Evolutionary conservation across 2,888 invertebrate genomes (phyloP).

Genomic region (Marasmarcha lunaedactyla): DNA sequence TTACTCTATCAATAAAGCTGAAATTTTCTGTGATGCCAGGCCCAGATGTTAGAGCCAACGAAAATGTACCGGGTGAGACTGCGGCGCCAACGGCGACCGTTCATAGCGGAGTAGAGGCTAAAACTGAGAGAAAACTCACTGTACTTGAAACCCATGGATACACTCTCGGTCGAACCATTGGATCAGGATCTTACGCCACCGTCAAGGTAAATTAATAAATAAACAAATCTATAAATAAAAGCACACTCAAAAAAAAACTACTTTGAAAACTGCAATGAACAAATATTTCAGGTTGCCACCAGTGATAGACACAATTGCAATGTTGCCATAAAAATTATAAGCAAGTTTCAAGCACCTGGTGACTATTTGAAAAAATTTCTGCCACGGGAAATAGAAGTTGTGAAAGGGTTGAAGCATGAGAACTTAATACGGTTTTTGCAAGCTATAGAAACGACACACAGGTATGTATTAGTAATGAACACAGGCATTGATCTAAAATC

Average conservation of each 20-base stretch:
- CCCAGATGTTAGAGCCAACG: conserved; percentile 60
- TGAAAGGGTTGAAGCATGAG: conserved; percentile 82
- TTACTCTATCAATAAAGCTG: conserved; percentile 32
- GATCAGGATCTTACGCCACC: conserved; percentile 86
- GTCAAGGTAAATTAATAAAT: conserved; percentile 71
- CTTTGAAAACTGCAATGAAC: no score
- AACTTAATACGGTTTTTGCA: conserved; percentile 85
- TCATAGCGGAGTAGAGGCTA: conserved; percentile 52
- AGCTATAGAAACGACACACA: conserved; percentile 87
- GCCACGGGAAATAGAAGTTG: conserved; percentile 85
- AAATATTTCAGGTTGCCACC: conserved; percentile 72
- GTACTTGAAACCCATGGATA: conserved; percentile 85
- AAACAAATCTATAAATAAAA: neutral
- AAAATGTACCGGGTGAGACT: conserved; percentile 60
- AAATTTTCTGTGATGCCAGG: conserved; percentile 63
- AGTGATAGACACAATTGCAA: conserved; percentile 79
- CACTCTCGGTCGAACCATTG: conserved; percentile 79
- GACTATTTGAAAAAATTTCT: conserved; percentile 85
- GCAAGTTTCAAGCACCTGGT: conserved; percentile 84
- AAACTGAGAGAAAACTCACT: conserved; percentile 64
- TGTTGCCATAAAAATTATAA: conserved; percentile 87
- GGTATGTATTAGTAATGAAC: conserved; percentile 58
- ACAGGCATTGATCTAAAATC: neutral
- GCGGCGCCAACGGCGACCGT: conserved; percentile 57
- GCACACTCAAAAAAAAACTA: no score